Conservation (phyloP, 30 jellyfish, hydroid and myxozoan genomes). For the Pelagia noctiluca region DNA sequence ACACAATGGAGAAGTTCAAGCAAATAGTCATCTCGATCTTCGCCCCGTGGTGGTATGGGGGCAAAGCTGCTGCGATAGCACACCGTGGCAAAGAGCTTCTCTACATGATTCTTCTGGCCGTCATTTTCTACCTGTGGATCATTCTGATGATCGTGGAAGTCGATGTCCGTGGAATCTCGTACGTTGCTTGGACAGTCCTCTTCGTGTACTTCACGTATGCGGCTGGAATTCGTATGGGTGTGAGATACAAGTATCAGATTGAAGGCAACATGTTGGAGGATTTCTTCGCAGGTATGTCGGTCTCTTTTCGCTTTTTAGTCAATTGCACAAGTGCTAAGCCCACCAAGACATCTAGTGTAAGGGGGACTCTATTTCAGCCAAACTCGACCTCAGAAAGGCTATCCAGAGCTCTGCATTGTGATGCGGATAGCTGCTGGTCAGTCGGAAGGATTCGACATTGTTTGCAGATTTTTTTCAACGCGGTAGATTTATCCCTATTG, state of each 20-base stretch:
- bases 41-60: slow-evolving; percentile 88
- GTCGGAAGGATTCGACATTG: too few relatives aligned
- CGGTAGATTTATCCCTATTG: too few relatives aligned
- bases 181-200: slow-evolving; percentile 70
- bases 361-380: background rate
- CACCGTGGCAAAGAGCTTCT: background rate
- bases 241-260: slow-evolving; percentile 52
- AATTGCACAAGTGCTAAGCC: too few relatives aligned
- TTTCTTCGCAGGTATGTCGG: slow-evolving; percentile 24
- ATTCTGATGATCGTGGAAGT: slow-evolving; percentile 63
- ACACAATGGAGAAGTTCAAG: slow-evolving; percentile 22
- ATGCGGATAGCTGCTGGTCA: too few relatives aligned
- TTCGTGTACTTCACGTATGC: slow-evolving; percentile 64
- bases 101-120: slow-evolving; percentile 14
- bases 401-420: too few relatives aligned
- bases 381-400: too few relatives aligned
- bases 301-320: too few relatives aligned
- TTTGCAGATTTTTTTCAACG: background rate
- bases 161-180: slow-evolving; percentile 45
- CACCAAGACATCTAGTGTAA: background rate
- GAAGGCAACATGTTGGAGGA: slow-evolving; percentile 86
- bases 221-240: slow-evolving; percentile 52
- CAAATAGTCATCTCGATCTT: slow-evolving; percentile 60
- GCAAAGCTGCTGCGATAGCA: slow-evolving; percentile 73
- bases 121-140: slow-evolving; percentile 69